Evolutionary conservation across 1,140 invertebrate genomes (phyloP).

Genomic region (Camponotus vicinus): DNA sequence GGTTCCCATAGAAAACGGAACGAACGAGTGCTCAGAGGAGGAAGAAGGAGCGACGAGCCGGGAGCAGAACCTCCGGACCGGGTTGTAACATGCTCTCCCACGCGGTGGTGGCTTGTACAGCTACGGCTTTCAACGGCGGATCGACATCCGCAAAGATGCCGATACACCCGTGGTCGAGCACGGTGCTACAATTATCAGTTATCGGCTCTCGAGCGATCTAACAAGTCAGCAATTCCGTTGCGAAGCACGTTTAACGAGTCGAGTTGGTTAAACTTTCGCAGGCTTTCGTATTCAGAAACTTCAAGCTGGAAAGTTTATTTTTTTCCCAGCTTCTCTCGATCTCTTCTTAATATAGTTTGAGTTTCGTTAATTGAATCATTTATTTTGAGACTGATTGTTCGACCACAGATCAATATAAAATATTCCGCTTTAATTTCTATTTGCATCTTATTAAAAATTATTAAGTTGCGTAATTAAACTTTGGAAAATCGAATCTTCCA

Average conservation of each 20-base stretch:
- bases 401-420: neutral
- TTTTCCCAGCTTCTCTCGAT: neutral
- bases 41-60: conserved; percentile 47
- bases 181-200: conserved; percentile 67
- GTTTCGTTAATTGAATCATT: neutral
- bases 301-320: neutral
- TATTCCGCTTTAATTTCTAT: too few species aligned
- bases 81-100: conserved; percentile 66
- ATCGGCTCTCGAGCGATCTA: conserved; percentile 54
- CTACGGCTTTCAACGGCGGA: conserved; percentile 71
- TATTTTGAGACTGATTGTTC: neutral
- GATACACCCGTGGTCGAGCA: conserved; percentile 43
- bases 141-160: conserved; percentile 71
- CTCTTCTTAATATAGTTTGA: neutral
- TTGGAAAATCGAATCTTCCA: too few species aligned
- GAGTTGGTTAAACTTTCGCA: conserved; percentile 3
- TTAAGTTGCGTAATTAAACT: too few species aligned
- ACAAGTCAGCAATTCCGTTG: conserved; percentile 37
- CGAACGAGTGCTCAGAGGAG: conserved; percentile 25
- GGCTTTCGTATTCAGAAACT: neutral
- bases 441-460: too few species aligned
- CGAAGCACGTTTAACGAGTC: conserved; percentile 39
- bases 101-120: conserved; percentile 72
- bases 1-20: conserved; percentile 65
- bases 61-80: conserved; percentile 50